Conservation (phyloP, 2,797 vertebrate genomes). For the Myotis findleyi region DNA sequence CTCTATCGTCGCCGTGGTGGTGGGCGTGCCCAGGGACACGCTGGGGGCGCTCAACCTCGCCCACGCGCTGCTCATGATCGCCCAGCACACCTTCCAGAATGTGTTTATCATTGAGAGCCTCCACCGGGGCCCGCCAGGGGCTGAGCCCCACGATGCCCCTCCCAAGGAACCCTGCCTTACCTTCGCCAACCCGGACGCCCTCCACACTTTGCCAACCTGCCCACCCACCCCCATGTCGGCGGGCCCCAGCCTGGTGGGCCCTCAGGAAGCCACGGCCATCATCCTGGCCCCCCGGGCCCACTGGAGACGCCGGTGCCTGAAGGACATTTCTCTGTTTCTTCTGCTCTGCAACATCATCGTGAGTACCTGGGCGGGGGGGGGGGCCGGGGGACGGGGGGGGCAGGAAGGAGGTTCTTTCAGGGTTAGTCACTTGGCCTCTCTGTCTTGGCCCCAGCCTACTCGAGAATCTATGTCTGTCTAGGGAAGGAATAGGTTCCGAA, state of each 20-base stretch:
- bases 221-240: background rate
- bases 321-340: slow-evolving; percentile 94
- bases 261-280: slow-evolving; percentile 64
- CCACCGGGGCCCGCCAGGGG: slow-evolving; percentile 90
- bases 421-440: background rate
- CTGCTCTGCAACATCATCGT: slow-evolving; percentile 94
- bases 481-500: background rate
- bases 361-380: slow-evolving; percentile 83
- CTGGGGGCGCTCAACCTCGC: slow-evolving; percentile 91
- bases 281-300: slow-evolving; percentile 69
- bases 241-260: background rate
- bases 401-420: background rate
- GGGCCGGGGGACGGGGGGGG: background rate
- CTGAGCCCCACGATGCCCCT: slow-evolving; percentile 45
- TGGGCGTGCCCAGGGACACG: slow-evolving; percentile 85
- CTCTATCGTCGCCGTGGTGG: slow-evolving; percentile 93
- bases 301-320: slow-evolving; percentile 93
- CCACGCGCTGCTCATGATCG: slow-evolving; percentile 91
- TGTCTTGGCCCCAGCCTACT: background rate
- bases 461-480: background rate
- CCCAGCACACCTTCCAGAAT: slow-evolving; percentile 95
- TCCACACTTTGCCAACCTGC: slow-evolving; percentile 67
- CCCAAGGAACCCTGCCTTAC: slow-evolving; percentile 85
- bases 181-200: slow-evolving; percentile 83
- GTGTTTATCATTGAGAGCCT: slow-evolving; percentile 96